Evolutionary conservation across 2,797 vertebrate genomes (phyloP), one percentile per base, ranked within the genome.

Genomic region (Xiphorhynchus erythropygius): DNA sequence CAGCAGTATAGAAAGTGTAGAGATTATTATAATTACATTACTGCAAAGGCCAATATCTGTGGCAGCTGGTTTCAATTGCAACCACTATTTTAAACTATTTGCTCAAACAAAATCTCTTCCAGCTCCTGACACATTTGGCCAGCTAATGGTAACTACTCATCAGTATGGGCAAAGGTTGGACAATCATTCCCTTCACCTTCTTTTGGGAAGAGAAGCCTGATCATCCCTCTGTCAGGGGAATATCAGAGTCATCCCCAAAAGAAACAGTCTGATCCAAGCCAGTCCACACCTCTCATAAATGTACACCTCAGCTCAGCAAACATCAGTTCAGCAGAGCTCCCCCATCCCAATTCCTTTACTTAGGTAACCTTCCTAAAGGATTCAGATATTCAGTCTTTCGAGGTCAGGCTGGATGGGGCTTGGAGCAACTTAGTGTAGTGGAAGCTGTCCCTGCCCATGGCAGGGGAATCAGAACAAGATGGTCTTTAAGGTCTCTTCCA

Each of bases 1-100:
- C 70, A 42, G 74, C n/a, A 4, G n/a, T 55, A 33, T 3, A 76
- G 87, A 84, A 60, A 94, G 56, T 60, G 47, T 28, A 89, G 94
- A 74, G 80, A 93, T 53, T 87, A 57, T 74, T 47, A 67, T 84
- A 91, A 95, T 77, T 68, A 4, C 53, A 17, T 60, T 93, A 24
- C 77, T 65, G 70, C 77, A 91, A 89, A 87, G 92, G 39, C 55
- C 84, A 74, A 35, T 87, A 50, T 84, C 77, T 93, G 46, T 53
- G 77, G 91, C 94, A 94, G 93, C 91, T 95, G 91, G 70, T 93
- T 95, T 88, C 83, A 74, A 41, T 84, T 94, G 77, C 53, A 86
- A 79, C n/a, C 33, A 57, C 63, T 76, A 76, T 88, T 93, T 94
- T 81, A 76, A 94, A 88, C 17, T 59, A 9, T 42, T 90, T 87